These are phyloP conservation scores for Egretta garzetta DNA, from an alignment of 2,113 vertebrate species.

Conservation along the genomic window DNA sequence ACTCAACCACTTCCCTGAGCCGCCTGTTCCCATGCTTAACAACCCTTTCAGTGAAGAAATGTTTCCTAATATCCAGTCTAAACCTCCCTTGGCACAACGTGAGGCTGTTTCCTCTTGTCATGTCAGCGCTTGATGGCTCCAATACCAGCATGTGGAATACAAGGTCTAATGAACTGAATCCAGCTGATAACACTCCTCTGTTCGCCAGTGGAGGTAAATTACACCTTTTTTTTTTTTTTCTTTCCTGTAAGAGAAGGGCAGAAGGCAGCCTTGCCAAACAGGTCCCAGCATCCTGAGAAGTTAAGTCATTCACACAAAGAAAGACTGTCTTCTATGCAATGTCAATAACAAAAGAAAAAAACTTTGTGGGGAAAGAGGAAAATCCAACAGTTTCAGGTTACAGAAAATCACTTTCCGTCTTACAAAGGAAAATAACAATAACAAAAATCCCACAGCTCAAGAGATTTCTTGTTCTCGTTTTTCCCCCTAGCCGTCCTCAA, in stretches of 20 bases:
- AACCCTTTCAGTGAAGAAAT: neutral
- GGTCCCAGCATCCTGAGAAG: neutral
- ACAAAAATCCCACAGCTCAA: neutral
- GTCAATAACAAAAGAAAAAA: neutral
- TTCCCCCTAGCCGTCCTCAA: neutral
- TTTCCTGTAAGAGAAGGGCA: neutral
- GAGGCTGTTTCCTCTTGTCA: neutral
- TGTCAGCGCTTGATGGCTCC: neutral
- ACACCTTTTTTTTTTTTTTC: neutral
- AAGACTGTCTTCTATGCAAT: neutral
- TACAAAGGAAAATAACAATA: constrained; percentile 19
- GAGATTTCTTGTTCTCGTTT: neutral
- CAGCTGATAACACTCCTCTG: neutral
- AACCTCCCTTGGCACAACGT: neutral
- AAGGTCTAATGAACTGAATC: neutral
- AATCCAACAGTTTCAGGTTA: neutral
- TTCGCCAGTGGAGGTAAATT: neutral
- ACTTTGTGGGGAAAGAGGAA: neutral
- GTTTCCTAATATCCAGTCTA: neutral
- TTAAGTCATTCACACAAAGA: neutral
- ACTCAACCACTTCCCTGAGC: neutral
- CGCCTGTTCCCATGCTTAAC: neutral
- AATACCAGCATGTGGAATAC: neutral
- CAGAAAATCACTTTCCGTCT: constrained; percentile 2
- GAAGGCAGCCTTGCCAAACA: neutral